A percentile compares a stretch with the other conserved stretches of the same genome.
phyloP scores from a whole-genome alignment of 2,888 invertebrate species.

The Chrysina gloriosa region DNA sequence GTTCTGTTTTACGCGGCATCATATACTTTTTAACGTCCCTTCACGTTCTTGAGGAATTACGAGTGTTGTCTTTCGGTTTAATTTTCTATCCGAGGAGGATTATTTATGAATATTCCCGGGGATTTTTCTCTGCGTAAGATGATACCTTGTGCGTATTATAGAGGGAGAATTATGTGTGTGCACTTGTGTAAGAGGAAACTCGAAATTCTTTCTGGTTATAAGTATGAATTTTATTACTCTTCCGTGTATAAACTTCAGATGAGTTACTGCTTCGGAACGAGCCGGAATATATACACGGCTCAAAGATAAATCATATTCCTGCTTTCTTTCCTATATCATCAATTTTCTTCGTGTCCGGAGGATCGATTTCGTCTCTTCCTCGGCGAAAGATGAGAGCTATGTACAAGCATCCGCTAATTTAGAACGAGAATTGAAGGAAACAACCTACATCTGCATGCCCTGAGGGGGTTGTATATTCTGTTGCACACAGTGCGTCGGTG shows the following conservation, averaged over 20 bases:
- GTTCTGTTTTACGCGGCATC: conserved; percentile 19
- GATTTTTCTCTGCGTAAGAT: conserved; percentile 6
- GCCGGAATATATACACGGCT: no score
- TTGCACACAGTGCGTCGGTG: no score
- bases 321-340: no score
- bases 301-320: no score
- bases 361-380: no score
- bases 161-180: background rate
- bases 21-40: conserved; percentile 30
- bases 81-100: conserved; percentile 26
- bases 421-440: no score
- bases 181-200: background rate
- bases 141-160: conserved; percentile 3
- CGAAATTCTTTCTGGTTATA: background rate
- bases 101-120: conserved; percentile 30
- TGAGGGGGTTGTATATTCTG: no score
- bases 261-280: no score
- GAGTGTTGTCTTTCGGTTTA: conserved; percentile 29
- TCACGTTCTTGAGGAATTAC: conserved; percentile 4
- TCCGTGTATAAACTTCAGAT: background rate
- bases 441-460: no score
- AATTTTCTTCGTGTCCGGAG: no score
- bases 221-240: conserved; percentile 10
- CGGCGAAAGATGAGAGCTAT: no score
- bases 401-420: no score